Evolutionary conservation across 2,888 invertebrate genomes (phyloP).

Genomic region (Drosophila leonis): DNA sequence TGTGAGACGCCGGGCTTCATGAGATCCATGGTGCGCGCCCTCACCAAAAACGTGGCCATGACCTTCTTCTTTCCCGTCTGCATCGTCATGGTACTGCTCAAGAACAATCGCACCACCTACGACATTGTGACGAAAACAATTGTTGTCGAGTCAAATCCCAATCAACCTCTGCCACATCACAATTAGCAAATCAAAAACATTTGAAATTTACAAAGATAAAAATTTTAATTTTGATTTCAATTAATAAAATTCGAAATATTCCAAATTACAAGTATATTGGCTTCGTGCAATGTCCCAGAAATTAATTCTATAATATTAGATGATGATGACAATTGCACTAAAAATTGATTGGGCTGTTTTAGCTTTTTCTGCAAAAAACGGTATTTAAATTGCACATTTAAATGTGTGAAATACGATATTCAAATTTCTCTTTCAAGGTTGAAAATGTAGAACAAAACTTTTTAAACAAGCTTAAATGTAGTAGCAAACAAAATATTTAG

Average conservation of each 20-base stretch:
- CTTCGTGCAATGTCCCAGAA: not conserved
- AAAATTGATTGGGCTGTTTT: too few relatives aligned
- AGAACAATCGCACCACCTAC: slow-evolving; percentile 94
- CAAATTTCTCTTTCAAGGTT: too few relatives aligned
- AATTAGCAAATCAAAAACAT: not conserved
- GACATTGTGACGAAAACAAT: slow-evolving; percentile 93
- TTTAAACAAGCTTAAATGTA: too few relatives aligned
- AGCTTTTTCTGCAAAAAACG: too few relatives aligned
- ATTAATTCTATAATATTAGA: not conserved
- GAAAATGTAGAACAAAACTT: too few relatives aligned
- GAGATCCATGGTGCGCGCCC: slow-evolving; percentile 90
- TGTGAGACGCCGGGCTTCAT: slow-evolving; percentile 89
- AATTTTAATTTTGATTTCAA: not conserved
- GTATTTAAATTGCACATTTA: too few relatives aligned
- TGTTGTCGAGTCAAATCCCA: slow-evolving; percentile 89
- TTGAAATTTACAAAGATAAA: not conserved
- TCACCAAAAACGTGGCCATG: slow-evolving; percentile 94
- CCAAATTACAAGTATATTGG: not conserved
- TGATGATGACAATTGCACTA: too few relatives aligned
- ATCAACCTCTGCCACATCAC: not conserved
- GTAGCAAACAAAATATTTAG: too few relatives aligned
- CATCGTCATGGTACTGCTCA: slow-evolving; percentile 90
- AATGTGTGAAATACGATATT: too few relatives aligned
- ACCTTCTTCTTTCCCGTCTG: slow-evolving; percentile 94
- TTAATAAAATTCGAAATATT: not conserved